These are phyloP conservation scores for Cynodonichthys magdalenae DNA, from an alignment of 2,797 vertebrate species.

Conservation along the genomic window DNA sequence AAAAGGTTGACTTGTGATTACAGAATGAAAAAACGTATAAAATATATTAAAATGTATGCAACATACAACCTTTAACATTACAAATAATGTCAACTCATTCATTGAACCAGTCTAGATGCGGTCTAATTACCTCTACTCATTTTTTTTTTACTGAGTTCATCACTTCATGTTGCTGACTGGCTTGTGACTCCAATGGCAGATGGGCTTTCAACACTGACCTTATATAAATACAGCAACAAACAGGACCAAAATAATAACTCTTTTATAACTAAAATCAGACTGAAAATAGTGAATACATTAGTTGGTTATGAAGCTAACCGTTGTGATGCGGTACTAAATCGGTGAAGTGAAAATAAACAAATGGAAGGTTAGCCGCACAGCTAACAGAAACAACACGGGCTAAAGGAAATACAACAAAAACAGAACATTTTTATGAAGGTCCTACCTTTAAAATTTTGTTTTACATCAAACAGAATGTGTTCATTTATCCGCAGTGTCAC, in stretches of 20 bases:
- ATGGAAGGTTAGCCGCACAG: constrained; percentile 48
- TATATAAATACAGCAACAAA: not conserved
- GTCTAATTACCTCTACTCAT: not conserved
- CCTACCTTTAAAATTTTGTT: constrained; percentile 25
- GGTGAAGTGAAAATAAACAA: not conserved
- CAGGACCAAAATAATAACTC: not conserved
- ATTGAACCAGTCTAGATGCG: not conserved
- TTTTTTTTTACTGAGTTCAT: not conserved
- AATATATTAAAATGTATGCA: no score
- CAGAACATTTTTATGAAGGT: not conserved
- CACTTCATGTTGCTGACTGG: constrained; percentile 12
- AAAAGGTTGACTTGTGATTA: no score
- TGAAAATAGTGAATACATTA: no score
- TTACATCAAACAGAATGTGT: not conserved
- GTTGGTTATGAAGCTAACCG: not conserved
- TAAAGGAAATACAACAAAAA: constrained; percentile 23
- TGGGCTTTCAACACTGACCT: constrained; percentile 20
- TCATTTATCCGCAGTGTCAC: constrained; percentile 32
- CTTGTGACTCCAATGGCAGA: constrained; percentile 39
- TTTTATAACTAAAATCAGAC: not conserved
- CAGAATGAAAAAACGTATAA: no score
- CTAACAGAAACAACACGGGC: constrained; percentile 52
- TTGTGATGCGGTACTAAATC: not conserved
- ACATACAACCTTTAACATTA: no score
- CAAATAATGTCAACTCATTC: no score